phyloP scores from a whole-genome alignment of 2,797 vertebrate genomes.

The Chiroxiphia lanceolata region DNA sequence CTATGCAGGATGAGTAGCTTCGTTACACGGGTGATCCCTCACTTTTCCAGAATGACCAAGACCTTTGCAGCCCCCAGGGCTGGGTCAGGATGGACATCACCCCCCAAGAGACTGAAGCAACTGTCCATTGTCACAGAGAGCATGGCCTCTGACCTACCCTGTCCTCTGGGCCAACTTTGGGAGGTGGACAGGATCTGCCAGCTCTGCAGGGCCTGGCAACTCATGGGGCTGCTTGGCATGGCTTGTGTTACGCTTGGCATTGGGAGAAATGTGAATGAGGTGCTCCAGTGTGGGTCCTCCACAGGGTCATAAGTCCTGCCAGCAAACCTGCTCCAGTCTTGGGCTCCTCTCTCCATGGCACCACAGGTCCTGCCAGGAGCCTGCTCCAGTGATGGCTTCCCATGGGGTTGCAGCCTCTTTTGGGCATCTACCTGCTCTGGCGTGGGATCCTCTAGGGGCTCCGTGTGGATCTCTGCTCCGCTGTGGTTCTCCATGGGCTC shows the following conservation, averaged over 20 bases:
- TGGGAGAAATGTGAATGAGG: fast-evolving
- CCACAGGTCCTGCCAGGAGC: not conserved
- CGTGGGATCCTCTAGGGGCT: not conserved
- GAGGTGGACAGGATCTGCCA: not conserved
- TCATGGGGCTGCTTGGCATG: not conserved
- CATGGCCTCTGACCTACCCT: not conserved
- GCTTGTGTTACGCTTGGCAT: not conserved
- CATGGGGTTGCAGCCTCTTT: not conserved
- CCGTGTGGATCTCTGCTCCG: not conserved
- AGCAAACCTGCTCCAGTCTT: not conserved
- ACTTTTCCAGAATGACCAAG: not conserved
- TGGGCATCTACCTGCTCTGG: not conserved
- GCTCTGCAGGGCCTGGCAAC: not conserved
- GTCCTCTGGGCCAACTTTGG: not conserved
- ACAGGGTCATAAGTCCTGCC: not conserved
- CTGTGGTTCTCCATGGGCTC: not conserved
- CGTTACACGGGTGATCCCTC: not conserved
- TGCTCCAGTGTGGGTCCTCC: not conserved
- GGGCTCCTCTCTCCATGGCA: not conserved
- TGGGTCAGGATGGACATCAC: not conserved
- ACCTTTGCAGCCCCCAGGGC: not conserved
- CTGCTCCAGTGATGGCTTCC: not conserved
- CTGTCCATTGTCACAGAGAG: not conserved
- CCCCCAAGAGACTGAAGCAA: not conserved
- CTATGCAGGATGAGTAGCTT: not conserved